Evolutionary conservation across 1,140 invertebrate species (phyloP).

Genomic region (Tribolium castaneum): DNA sequence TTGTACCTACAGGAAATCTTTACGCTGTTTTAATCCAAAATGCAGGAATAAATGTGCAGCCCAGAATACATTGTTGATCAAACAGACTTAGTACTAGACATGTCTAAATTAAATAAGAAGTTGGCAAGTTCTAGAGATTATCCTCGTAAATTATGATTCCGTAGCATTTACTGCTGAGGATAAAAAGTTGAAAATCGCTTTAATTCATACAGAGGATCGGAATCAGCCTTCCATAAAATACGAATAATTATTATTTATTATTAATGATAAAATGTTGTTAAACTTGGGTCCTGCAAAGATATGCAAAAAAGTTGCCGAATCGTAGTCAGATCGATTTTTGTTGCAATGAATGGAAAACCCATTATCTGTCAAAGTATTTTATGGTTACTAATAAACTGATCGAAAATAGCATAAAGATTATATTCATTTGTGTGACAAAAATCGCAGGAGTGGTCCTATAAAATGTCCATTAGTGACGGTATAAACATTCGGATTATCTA

Average conservation of each 20-base stretch:
- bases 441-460: slow-evolving; percentile 41
- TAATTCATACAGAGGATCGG: background rate
- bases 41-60: background rate
- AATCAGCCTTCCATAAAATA: background rate
- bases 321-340: slow-evolving; percentile 32
- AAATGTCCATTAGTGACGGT: slow-evolving; percentile 42
- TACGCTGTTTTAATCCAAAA: background rate
- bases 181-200: background rate
- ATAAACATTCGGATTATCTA: slow-evolving; percentile 41
- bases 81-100: background rate
- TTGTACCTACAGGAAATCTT: background rate
- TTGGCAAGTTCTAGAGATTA: background rate
- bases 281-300: background rate
- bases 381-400: slow-evolving; percentile 40
- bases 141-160: background rate
- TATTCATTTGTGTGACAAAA: slow-evolving; percentile 39
- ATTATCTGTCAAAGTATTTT: slow-evolving; percentile 40
- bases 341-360: slow-evolving; percentile 35
- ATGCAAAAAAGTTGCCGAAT: slow-evolving; percentile 30
- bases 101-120: no score
- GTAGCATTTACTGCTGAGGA: background rate
- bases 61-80: background rate
- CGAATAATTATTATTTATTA: slow-evolving; percentile 4
- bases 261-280: background rate
- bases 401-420: slow-evolving; percentile 43